Percentiles rank a stretch among this genome's conserved stretches.
phyloP scores from a whole-genome alignment of 2,888 invertebrate species.

The Alviniconcha strummeri region DNA sequence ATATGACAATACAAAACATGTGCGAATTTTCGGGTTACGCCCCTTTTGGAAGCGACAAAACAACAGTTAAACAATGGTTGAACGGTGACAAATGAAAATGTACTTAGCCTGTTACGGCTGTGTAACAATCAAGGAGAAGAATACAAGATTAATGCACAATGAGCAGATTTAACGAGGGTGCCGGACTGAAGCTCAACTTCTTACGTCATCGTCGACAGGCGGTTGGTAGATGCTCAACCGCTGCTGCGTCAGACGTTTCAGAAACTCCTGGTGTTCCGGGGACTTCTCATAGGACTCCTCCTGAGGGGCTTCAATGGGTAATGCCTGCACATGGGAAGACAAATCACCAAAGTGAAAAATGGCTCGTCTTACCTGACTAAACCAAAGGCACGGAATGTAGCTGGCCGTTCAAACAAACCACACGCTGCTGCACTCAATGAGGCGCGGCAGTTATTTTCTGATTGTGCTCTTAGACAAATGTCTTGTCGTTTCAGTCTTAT shows the following conservation, averaged over 20 bases:
- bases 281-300: not conserved
- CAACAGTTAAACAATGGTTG: too few relatives aligned
- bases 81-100: too few relatives aligned
- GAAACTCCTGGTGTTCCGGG: slow-evolving; percentile 13
- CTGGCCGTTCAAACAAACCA: not conserved
- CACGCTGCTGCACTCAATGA: not conserved
- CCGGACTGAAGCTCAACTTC: too few relatives aligned
- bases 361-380: not conserved
- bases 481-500: not conserved
- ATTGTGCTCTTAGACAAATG: not conserved
- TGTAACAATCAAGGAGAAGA: not conserved
- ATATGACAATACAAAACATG: too few relatives aligned
- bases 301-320: not conserved
- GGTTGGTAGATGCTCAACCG: slow-evolving; percentile 16
- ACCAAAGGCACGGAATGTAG: not conserved
- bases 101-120: too few relatives aligned
- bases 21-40: too few relatives aligned
- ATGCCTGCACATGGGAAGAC: not conserved
- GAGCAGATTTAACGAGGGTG: too few relatives aligned
- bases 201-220: not conserved
- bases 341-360: too few relatives aligned
- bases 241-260: slow-evolving; percentile 9
- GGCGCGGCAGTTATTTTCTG: too few relatives aligned
- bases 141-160: not conserved
- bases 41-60: too few relatives aligned